Percentiles rank a stretch among this genome's conserved stretches.
Conservation (phyloP, 2,113 vertebrate species). For the Dasyurus viverrinus region DNA sequence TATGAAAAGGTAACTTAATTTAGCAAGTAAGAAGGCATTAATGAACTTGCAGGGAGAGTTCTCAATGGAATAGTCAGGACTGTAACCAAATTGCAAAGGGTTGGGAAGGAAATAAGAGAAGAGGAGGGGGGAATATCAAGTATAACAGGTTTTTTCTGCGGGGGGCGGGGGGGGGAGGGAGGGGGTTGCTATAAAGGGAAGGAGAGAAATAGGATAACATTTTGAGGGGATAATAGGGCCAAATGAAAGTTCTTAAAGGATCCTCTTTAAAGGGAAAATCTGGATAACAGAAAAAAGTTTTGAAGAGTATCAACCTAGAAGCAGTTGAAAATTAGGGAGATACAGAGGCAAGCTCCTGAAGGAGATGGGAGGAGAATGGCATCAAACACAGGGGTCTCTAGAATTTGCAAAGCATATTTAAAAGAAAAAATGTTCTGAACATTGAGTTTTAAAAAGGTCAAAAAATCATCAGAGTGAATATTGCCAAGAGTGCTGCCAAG, state of each 20-base stretch:
- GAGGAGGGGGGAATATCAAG: neutral
- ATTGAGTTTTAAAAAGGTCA: neutral
- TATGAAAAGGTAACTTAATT: neutral
- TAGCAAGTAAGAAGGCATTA: neutral
- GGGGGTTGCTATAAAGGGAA: neutral
- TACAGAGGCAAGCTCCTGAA: neutral
- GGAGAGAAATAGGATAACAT: neutral
- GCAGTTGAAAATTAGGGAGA: neutral
- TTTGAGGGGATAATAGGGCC: neutral
- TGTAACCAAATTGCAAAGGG: neutral
- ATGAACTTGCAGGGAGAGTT: neutral
- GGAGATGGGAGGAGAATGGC: neutral
- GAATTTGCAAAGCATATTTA: neutral
- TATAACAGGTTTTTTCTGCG: neutral
- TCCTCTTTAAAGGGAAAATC: neutral
- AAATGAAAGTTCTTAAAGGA: neutral
- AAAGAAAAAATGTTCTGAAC: neutral
- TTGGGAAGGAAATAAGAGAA: neutral
- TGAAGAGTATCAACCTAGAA: neutral
- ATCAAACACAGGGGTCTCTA: neutral
- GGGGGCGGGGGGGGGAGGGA: no score
- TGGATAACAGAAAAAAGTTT: neutral
- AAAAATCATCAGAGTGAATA: neutral
- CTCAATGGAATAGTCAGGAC: neutral
- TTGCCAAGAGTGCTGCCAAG: neutral